These are phyloP conservation scores for Gallinago solitaria DNA, from an alignment of 2,797 vertebrate species.

Conservation along the genomic window DNA sequence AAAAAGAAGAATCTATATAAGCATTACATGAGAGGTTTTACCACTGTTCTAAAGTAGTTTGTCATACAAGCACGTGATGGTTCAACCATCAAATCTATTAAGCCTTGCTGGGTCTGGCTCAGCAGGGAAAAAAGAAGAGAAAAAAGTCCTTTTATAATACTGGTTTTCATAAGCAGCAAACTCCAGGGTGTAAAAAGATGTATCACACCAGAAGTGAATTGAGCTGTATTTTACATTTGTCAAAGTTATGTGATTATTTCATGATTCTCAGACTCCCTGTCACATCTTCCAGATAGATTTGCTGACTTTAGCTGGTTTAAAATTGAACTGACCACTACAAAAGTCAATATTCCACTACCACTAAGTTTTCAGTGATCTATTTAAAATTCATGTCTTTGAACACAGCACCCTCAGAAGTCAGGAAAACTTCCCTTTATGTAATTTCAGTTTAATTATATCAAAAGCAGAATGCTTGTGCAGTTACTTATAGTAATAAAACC, in stretches of 20 bases:
- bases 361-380: constrained; percentile 7
- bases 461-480: background rate
- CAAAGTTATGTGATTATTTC: constrained; percentile 10
- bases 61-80: background rate
- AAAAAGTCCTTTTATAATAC: background rate
- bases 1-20: background rate
- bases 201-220: background rate
- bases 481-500: background rate
- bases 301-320: background rate
- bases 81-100: background rate
- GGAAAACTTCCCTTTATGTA: background rate
- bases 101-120: background rate
- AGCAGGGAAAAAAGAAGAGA: background rate
- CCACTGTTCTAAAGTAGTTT: background rate
- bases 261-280: background rate
- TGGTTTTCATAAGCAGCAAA: constrained; percentile 39
- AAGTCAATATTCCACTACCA: constrained; percentile 48
- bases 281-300: constrained; percentile 32
- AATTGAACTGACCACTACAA: constrained; percentile 19
- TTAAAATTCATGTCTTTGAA: constrained; percentile 26
- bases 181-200: background rate
- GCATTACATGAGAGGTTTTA: background rate
- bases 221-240: constrained; percentile 6
- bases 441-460: background rate
- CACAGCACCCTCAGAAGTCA: background rate